Base-by-base conservation (phyloP, 2,113 vertebrate genomes). In the Lagopus leucura region DNA sequence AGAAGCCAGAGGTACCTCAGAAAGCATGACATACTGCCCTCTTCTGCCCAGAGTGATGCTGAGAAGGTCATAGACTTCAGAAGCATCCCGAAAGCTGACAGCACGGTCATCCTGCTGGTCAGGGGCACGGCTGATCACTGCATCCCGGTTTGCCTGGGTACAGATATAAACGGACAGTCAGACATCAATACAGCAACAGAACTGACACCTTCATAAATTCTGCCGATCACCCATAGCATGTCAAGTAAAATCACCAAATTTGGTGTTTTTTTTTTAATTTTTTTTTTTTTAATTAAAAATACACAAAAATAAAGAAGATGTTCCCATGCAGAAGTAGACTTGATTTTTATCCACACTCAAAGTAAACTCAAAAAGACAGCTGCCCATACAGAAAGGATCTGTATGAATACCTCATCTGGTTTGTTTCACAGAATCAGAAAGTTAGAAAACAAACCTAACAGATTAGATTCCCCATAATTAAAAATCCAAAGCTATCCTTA, bases 11-110 rank as follows among this genome's bases (percentile, higher is more conserved):
- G 48, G 74, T 98, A 99, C 99, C 99, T 99, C 99, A 8, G 99
- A 99, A 19, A 99, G 98, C 98, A 99, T 99, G 97, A 97, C 96
- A 47, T 99, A 99, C 98, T 99, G 99, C 97, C 99, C 99, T 97
- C 99, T 99, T 96, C 99, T 98, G 98, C 98, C 99, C 98, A 99
- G 98, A 1, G 99, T 98, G 89, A 99, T 99, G 92, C 98, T 99
- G 74, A 99, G 98, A 95, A 99, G 98, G 97, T 99, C 99, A 2
- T 99, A 99, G 88, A 99, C 98, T 3, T 98, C 98, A 32, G 98
- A 97, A 10, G 99, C 98, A n/a, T 99, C 98, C 90, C 73, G 98
- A 64, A 99, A 96, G 94, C 99, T 99, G 93, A 98, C 92, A 17
- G 97, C 96, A n/a, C 98, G 98, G 89, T 98, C 98, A 64, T 98